Evolutionary conservation across 2,888 invertebrate species (phyloP), one percentile per base, ranked within the genome.

Genomic region (Eremobia ochroleuca): DNA sequence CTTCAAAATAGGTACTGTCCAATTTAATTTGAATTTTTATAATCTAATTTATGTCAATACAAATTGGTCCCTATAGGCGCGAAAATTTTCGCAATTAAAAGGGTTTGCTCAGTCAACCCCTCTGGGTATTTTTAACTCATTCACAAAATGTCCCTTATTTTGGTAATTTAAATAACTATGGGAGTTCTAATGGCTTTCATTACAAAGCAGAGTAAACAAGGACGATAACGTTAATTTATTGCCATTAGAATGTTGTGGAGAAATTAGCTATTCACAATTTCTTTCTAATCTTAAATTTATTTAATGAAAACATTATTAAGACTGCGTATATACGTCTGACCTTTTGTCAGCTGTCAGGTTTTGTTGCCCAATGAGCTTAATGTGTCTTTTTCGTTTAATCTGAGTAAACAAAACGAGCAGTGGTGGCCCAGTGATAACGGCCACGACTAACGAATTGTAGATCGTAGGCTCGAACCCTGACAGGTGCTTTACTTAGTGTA

Each of bases 21-120:
- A 59, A 28, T 55, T 79, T 68, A 49, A 61, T 68, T 66, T 34
- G 49, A 69, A 75, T 77, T 77, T 81, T 73, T 66, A 15, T 76
- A 88, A 83, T 75, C n/a, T 61, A 85, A 81, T 88, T 87, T 85
- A 77, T 83, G 74, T 68, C 55, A 77, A 67, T 79, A 76, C 77
- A 81, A 80, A 85, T 85, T 77, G 72, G 79, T 82, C 88, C 81
- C 82, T 73, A 79, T 69, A 78, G 82, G 75, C 68, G 79, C n/a
- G 66, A 82, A 80, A 86, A 87, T 87, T 81, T 83, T 79, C 70
- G 75, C 86, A 86, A 85, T 88, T 88, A 88, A 88, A 87, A 80
- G 73, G 81, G 83, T 77, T 65, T 70, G 46, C 66, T 62, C 66
- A 25, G 73, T 75, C 13, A 18, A 74, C 0, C 82, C 88, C 87